Base-by-base conservation (phyloP, 2,888 invertebrate species). In the Perithous albicinctus region DNA sequence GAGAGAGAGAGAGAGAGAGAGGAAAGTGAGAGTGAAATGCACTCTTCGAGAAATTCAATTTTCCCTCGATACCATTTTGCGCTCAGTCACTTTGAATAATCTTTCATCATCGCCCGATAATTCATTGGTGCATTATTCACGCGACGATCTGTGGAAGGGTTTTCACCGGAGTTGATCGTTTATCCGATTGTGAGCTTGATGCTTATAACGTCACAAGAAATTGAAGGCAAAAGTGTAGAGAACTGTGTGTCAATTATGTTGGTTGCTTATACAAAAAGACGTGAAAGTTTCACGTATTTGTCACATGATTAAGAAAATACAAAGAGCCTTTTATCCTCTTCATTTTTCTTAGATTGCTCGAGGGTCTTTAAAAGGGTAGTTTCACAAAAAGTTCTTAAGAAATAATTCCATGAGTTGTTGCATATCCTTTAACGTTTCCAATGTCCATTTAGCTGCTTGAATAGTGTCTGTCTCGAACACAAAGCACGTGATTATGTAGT, bases 1-100 rank as follows among this genome's bases (percentile, higher is more conserved):
- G n/a, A n/a, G n/a, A n/a, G n/a, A n/a, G n/a, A n/a, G 43, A n/a
- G 41, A 4, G 15, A 15, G 15, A 26, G 43, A 74, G 41, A 41
- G n/a, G n/a, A n/a, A n/a, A n/a, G n/a, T n/a, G n/a, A n/a, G n/a
- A n/a, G n/a, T n/a, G n/a, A n/a, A 43, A 29, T 12, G 8, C 41
- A 26, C 43, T 32, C 32, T 32, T 32, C 6, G 66, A 75, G 56
- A 75, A 75, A 75, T 75, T 66, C 32, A 75, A 75, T 75, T 75
- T 75, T 64, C 63, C 35, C 54, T 59, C 18, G 32, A 66, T 46
- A 48, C 10, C 43, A 51, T 54, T 51, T 63, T 32, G 32, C 23
- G 48, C 61, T 48, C 35, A 35, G 38, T 23, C 26, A 66, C 75
- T 67, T 48, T 29, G 66, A 59, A 66, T 66, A 46, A 75, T 75